Conservation (phyloP, 2,797 vertebrate species). For the Parambassis ranga region DNA sequence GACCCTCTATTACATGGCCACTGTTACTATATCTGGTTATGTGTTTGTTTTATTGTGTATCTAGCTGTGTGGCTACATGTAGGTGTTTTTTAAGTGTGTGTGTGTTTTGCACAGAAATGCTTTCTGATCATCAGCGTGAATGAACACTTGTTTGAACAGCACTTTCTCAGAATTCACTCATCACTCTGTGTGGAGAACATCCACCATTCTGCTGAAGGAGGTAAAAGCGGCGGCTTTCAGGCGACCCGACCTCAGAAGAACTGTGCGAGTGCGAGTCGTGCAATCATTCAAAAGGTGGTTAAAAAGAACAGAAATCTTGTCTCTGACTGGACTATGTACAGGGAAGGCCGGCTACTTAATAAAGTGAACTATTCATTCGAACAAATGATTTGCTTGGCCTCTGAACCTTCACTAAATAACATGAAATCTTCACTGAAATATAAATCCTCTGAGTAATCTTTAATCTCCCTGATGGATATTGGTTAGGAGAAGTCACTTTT, state of each 20-base stretch:
- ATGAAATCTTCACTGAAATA: constrained; percentile 40
- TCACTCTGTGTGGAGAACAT: not conserved
- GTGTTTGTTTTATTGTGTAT: not conserved
- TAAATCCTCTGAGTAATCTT: constrained; percentile 69
- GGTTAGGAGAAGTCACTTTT: constrained; percentile 66
- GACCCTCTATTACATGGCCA: constrained; percentile 29
- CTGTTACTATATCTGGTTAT: constrained; percentile 23
- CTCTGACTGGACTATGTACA: not conserved
- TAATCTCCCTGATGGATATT: constrained; percentile 68
- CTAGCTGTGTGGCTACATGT: not conserved
- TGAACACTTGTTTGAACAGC: constrained; percentile 30
- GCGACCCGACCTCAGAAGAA: constrained; percentile 8
- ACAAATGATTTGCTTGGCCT: constrained; percentile 65
- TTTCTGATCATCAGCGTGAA: constrained; percentile 2
- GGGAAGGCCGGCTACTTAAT: not conserved
- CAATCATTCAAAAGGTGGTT: constrained; percentile 7
- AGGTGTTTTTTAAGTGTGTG: constrained; percentile 3
- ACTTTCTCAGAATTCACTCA: constrained; percentile 7
- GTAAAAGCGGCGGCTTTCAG: constrained; percentile 19
- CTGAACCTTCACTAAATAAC: constrained; percentile 68
- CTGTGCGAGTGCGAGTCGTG: not conserved
- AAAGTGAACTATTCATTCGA: constrained; percentile 30
- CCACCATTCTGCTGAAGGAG: not conserved
- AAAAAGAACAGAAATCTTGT: not conserved
- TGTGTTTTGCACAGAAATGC: constrained; percentile 18